Percentiles rank a stretch among this genome's conserved stretches.
Conservation (phyloP, 2,113 vertebrate genomes). For the Thamnophis sirtalis region DNA sequence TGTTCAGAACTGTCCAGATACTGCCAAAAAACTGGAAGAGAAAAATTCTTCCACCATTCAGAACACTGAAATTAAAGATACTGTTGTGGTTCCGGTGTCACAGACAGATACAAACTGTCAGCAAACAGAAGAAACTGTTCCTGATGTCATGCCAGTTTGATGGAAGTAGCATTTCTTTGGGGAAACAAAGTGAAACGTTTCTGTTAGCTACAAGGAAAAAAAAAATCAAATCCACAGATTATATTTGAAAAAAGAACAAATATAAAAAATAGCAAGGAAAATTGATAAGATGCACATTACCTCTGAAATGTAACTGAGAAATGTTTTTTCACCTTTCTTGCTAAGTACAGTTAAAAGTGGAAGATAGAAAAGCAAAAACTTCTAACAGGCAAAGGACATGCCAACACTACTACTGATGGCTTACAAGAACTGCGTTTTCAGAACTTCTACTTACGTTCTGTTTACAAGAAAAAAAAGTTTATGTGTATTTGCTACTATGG, state of each 20-base stretch:
- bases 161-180: background rate
- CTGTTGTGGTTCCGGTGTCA: slow-evolving; percentile 69
- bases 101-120: slow-evolving; percentile 72
- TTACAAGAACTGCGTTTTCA: slow-evolving; percentile 27
- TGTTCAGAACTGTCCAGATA: slow-evolving; percentile 96
- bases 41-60: slow-evolving; percentile 59
- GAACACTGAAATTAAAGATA: slow-evolving; percentile 69
- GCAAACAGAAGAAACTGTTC: slow-evolving; percentile 61
- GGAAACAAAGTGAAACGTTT: slow-evolving; percentile 14
- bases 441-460: slow-evolving; percentile 36
- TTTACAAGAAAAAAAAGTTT: slow-evolving; percentile 47
- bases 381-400: slow-evolving; percentile 49
- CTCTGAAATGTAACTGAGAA: slow-evolving; percentile 56
- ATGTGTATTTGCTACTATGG: slow-evolving; percentile 51
- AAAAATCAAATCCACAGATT: slow-evolving; percentile 42
- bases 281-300: slow-evolving; percentile 41
- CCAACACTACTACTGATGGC: background rate
- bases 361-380: slow-evolving; percentile 43
- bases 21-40: slow-evolving; percentile 75
- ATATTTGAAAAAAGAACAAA: slow-evolving; percentile 16
- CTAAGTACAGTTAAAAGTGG: slow-evolving; percentile 48
- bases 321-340: slow-evolving; percentile 51
- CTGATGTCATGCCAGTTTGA: slow-evolving; percentile 82
- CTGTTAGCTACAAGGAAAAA: slow-evolving; percentile 42
- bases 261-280: slow-evolving; percentile 34